phyloP scores from a whole-genome alignment of 2,797 vertebrate species.

The Sciurus carolinensis region DNA sequence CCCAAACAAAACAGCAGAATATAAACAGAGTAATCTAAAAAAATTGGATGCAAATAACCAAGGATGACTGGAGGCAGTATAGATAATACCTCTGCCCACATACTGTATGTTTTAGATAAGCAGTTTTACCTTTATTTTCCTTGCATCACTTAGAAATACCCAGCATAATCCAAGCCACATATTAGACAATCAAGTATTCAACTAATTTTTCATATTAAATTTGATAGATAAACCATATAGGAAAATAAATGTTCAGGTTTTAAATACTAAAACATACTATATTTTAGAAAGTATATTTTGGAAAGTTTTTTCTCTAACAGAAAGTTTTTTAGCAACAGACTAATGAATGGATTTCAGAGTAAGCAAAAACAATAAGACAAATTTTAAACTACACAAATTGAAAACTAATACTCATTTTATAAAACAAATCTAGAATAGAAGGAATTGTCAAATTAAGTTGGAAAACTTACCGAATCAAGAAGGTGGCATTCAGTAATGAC shows the following conservation, averaged over 20 bases:
- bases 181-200: neutral
- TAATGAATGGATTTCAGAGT: neutral
- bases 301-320: neutral
- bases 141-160: constrained; percentile 8
- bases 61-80: neutral
- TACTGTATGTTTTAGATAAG: neutral
- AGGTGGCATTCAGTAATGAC: constrained; percentile 64
- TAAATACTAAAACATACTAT: neutral
- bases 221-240: neutral
- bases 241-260: constrained; percentile 14
- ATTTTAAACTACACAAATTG: constrained; percentile 35
- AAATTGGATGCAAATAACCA: neutral
- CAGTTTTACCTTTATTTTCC: neutral
- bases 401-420: constrained; percentile 64
- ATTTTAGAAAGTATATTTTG: constrained; percentile 30
- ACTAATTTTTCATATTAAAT: constrained; percentile 7
- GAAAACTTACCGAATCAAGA: constrained; percentile 81
- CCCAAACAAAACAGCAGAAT: neutral
- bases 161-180: neutral
- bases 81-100: neutral
- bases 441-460: constrained; percentile 67
- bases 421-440: constrained; percentile 61
- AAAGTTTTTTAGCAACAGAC: constrained; percentile 6
- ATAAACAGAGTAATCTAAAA: constrained; percentile 18
- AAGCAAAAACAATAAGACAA: neutral